A percentile compares a stretch with the other conserved stretches of the same genome.
These are phyloP conservation scores for Drosophila asahinai DNA, from an alignment of 1,140 invertebrate species.

Conservation along the genomic window DNA sequence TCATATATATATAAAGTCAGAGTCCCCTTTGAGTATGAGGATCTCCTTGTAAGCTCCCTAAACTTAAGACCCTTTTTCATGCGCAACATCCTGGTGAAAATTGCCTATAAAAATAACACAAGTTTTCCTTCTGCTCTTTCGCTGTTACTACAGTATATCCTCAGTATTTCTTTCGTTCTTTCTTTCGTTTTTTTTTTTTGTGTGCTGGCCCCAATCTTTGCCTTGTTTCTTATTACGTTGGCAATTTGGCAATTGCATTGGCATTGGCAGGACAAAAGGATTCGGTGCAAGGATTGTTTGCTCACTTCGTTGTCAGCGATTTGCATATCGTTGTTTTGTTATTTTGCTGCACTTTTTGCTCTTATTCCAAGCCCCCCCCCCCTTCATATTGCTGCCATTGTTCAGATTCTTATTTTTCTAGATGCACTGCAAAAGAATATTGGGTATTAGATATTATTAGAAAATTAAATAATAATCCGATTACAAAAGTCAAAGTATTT, in stretches of 20 bases:
- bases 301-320: slow-evolving; percentile 57
- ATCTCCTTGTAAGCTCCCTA: not conserved
- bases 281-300: slow-evolving; percentile 38
- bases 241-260: slow-evolving; percentile 50
- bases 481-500: too few relatives aligned
- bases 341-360: slow-evolving; percentile 36
- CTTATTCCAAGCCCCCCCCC: slow-evolving; percentile 8
- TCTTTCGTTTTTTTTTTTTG: not conserved
- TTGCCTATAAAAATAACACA: slow-evolving; percentile 32
- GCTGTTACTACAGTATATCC: slow-evolving; percentile 10
- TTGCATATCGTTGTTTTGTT: slow-evolving; percentile 62
- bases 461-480: too few relatives aligned
- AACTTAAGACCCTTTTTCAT: slow-evolving; percentile 4
- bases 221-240: slow-evolving; percentile 48
- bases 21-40: too few relatives aligned
- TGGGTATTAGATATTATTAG: too few relatives aligned
- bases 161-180: not conserved
- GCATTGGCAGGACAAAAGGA: slow-evolving; percentile 48
- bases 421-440: slow-evolving; percentile 3
- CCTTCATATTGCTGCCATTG: slow-evolving; percentile 46
- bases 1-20: too few relatives aligned
- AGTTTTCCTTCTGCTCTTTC: slow-evolving; percentile 32
- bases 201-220: slow-evolving; percentile 23
- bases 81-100: slow-evolving; percentile 12
- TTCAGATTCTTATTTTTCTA: slow-evolving; percentile 32